Evolutionary conservation across 2,888 invertebrate species (phyloP), one percentile per base, ranked within the genome.

Genomic region (Aquatica leii): DNA sequence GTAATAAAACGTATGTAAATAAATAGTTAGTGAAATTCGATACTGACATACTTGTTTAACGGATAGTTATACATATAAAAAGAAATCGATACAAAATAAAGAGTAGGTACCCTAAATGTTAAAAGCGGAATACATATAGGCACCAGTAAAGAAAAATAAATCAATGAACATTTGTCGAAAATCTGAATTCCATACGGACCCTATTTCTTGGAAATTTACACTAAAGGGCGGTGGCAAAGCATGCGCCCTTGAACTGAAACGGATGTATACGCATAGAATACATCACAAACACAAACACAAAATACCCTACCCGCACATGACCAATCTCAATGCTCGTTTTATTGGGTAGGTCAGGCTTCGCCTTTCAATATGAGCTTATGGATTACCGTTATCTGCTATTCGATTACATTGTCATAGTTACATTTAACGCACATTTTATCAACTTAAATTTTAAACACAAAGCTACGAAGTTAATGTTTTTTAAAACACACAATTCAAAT

Each of bases 161-260:
- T 62, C 65, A 66, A 65, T 66, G 65, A 60, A 61, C 62, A 61
- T 63, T 66, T 63, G 68, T 65, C 58, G 51, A 65, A 66, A 65
- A 68, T 63, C 59, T 58, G 53, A 58, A 59, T 57, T 54, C 56
- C 18, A 48, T 40, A 35, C 52, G 43, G 51, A 49, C 56, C 41
- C 48, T 49, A 50, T 57, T 67, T 67, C 65, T 60, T 60, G 59
- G 67, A 65, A 67, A 62, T 59, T 31, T 34, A 53, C 60, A 50
- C 37, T 49, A 21, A 66, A 64, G 68, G 68, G 68, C 66, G 68
- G 67, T 59, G 67, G 60, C 61, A 55, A 61, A 57, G 65, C 69
- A 69, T 67, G 69, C 69, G 69, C 62, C 60, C 57, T 63, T 54
- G 15, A 24, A 46, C 11, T 35, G 54, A 50, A 53, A 14, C 61